Evolutionary conservation across 2,888 invertebrate species (phyloP), one percentile per base, ranked within the genome.

Genomic region (Carpatolechia fugitivella): DNA sequence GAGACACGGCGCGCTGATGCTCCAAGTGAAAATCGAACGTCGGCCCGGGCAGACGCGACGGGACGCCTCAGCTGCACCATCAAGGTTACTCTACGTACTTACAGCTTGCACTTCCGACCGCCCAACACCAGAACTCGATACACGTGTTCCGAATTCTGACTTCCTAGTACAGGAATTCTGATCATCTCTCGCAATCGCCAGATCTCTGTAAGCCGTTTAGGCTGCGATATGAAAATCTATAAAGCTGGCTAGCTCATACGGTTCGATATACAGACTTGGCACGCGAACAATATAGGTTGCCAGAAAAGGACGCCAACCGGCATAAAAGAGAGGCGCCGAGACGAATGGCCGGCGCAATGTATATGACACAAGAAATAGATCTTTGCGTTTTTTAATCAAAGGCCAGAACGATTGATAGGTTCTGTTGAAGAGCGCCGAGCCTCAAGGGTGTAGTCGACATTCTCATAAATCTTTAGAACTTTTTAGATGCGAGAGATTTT

Each of bases 11-110:
- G 84, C 85, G 76, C 79, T 78, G 82, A 82, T 82, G 80, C 72
- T 84, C 89, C 89, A 87, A 88, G 89, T 89, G 87, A 86, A 87
- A 89, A 90, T 89, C 89, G 89, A 89, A 86, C 82, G 80, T 76
- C 82, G 78, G 82, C 87, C 89, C 89, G 89, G 89, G 87, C 88
- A 85, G 83, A 86, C 89, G 89, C 85, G 76, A 72, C 72, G 71
- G 68, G 69, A 68, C 75, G 74, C 70, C 76, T 74, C 78, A 71
- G 76, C 76, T 82, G 85, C 82, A 85, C 70, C 80, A 82, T 71
- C 85, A 87, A 87, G 86, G 85, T 86, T 85, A 85, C 72, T 75
- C 70, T 13, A 44, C 50, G 46, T 51, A 56, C 56, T 57, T 30
- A 31, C 31, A 36, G 18, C 50, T 51, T 57, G 54, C 54, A 54